phyloP scores from a whole-genome alignment of 2,888 invertebrate species.

The Cistogaster globosa region DNA sequence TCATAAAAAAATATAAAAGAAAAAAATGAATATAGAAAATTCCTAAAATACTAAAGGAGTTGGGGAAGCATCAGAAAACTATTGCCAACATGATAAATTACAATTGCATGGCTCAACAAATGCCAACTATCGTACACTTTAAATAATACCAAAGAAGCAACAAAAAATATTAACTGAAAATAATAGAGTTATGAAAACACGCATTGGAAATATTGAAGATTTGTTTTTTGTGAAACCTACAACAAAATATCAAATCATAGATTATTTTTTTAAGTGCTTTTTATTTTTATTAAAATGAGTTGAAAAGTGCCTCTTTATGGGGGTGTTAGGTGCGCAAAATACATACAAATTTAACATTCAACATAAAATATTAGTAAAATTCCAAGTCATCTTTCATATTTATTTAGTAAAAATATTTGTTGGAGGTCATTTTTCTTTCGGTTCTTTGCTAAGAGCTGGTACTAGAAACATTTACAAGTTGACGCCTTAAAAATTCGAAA shows the following conservation, averaged over 20 bases:
- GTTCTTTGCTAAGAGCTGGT: slow-evolving; percentile 3
- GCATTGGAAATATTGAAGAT: slow-evolving; percentile 13
- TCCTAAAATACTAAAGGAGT: background rate
- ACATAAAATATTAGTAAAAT: slow-evolving; percentile 12
- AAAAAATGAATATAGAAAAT: background rate
- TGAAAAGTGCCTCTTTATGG: background rate
- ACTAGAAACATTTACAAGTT: slow-evolving; percentile 19
- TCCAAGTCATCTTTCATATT: slow-evolving; percentile 61
- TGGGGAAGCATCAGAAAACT: background rate
- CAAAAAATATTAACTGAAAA: background rate
- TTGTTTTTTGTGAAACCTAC: slow-evolving; percentile 35
- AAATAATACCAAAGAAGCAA: slow-evolving; percentile 22
- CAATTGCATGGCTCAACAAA: slow-evolving; percentile 66
- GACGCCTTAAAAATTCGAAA: slow-evolving; percentile 53
- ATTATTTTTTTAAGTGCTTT: slow-evolving; percentile 8
- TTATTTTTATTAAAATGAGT: background rate
- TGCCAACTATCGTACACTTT: slow-evolving; percentile 45
- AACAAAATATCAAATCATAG: slow-evolving; percentile 57
- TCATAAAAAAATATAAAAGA: background rate
- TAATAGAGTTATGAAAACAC: slow-evolving; percentile 10
- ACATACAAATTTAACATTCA: slow-evolving; percentile 34
- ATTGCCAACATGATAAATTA: slow-evolving; percentile 59
- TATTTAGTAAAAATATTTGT: slow-evolving; percentile 31
- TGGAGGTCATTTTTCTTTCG: slow-evolving; percentile 42
- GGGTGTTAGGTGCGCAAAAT: slow-evolving; percentile 16